Evolutionary conservation across 2,797 vertebrate species (phyloP).

Genomic region (Catamblyrhynchus diadema): DNA sequence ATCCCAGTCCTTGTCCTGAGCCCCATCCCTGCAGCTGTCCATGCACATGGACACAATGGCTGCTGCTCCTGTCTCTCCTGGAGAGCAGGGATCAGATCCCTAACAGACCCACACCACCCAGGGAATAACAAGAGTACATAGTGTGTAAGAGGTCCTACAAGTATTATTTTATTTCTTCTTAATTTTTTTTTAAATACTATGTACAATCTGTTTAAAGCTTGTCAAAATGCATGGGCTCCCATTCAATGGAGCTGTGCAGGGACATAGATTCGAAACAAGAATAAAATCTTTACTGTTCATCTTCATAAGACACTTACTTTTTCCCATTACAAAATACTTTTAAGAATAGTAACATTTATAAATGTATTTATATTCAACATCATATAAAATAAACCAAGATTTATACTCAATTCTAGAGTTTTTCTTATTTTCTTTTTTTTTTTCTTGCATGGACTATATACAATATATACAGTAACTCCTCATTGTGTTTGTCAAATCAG

Average conservation of each 20-base stretch:
- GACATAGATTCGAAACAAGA: constrained; percentile 57
- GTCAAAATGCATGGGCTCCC: background rate
- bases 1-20: background rate
- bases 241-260: background rate
- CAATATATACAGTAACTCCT: constrained; percentile 59
- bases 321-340: constrained; percentile 71
- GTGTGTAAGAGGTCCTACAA: background rate
- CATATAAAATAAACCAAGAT: constrained; percentile 72
- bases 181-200: constrained; percentile 52
- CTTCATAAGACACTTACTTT: constrained; percentile 68
- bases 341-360: constrained; percentile 71
- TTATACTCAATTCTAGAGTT: constrained; percentile 40
- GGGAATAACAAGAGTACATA: background rate
- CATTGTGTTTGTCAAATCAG: constrained; percentile 33
- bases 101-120: fast-evolving
- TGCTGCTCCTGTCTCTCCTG: background rate
- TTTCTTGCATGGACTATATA: constrained; percentile 39
- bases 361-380: constrained; percentile 69
- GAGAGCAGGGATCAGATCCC: background rate
- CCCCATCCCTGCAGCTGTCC: background rate
- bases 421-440: background rate
- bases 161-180: constrained; percentile 48
- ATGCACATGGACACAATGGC: fast-evolving
- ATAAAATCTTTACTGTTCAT: constrained; percentile 65
- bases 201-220: constrained; percentile 73